phyloP scores from a whole-genome alignment of 2,888 invertebrate genomes.

The Xanthia icteritia region DNA sequence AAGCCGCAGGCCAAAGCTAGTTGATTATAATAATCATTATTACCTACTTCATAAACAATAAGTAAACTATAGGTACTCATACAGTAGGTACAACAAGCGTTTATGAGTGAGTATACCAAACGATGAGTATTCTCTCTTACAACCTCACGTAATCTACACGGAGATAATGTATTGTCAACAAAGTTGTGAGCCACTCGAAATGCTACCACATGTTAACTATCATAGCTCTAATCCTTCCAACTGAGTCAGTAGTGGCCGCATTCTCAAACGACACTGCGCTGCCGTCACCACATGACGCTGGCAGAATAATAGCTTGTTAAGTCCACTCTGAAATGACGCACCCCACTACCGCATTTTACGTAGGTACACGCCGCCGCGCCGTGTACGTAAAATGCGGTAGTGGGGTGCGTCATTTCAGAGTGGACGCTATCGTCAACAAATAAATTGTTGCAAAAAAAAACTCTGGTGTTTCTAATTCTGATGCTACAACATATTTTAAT shows the following conservation, averaged over 20 bases:
- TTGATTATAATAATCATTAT: background rate
- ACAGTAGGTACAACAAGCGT: background rate
- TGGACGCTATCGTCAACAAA: too few species aligned
- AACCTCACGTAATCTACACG: constrained; percentile 21
- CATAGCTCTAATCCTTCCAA: background rate
- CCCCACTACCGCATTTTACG: too few species aligned
- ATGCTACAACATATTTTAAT: too few species aligned
- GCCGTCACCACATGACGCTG: background rate
- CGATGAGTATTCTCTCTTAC: constrained; percentile 8
- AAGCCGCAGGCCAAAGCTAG: background rate
- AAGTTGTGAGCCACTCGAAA: constrained; percentile 4
- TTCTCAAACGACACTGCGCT: background rate
- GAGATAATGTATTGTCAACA: constrained; percentile 24
- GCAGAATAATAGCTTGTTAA: background rate
- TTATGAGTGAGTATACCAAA: constrained; percentile 24
- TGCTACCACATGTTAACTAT: constrained; percentile 4
- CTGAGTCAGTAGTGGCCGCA: background rate
- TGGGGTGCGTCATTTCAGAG: too few species aligned
- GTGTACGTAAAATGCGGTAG: too few species aligned
- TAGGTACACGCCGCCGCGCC: too few species aligned
- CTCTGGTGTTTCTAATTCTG: too few species aligned
- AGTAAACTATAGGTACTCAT: background rate
- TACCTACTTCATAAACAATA: background rate
- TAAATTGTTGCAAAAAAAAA: background rate
- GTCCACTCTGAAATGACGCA: too few species aligned